A percentile compares a stretch with the other conserved stretches of the same genome.
Conservation (phyloP, 53 echinoderm and acorn worm species). For the Zoroaster sp. region DNA sequence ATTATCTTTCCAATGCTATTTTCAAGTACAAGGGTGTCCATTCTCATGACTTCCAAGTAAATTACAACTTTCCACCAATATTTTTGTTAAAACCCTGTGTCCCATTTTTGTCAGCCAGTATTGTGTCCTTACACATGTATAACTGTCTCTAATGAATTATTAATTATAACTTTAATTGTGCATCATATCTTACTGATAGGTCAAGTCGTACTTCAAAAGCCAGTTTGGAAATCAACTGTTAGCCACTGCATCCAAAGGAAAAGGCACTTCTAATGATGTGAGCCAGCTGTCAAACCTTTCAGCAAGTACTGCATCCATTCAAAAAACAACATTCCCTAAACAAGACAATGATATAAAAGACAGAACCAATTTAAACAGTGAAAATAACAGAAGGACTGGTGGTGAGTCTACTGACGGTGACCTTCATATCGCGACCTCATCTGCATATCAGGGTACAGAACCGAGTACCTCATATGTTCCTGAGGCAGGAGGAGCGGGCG, state of each 20-base stretch:
- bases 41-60: no score
- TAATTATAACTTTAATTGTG: no score
- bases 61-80: no score
- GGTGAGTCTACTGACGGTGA: background rate
- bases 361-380: background rate
- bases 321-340: background rate
- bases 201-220: conserved; percentile 31
- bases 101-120: no score
- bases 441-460: conserved; percentile 5
- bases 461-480: background rate
- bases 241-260: background rate
- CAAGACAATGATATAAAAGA: background rate
- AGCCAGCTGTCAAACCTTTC: background rate
- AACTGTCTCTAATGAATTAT: no score
- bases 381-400: background rate
- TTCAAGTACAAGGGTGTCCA: no score
- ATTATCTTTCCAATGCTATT: no score
- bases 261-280: background rate
- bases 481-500: background rate
- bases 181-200: background rate
- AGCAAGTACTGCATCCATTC: background rate
- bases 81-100: no score
- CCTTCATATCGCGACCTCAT: background rate
- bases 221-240: conserved; percentile 9
- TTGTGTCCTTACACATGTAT: no score